Percentiles rank a stretch among this genome's conserved stretches.
Evolutionary conservation across 2,113 vertebrate genomes (phyloP).

Genomic region (Tapirus terrestris): DNA sequence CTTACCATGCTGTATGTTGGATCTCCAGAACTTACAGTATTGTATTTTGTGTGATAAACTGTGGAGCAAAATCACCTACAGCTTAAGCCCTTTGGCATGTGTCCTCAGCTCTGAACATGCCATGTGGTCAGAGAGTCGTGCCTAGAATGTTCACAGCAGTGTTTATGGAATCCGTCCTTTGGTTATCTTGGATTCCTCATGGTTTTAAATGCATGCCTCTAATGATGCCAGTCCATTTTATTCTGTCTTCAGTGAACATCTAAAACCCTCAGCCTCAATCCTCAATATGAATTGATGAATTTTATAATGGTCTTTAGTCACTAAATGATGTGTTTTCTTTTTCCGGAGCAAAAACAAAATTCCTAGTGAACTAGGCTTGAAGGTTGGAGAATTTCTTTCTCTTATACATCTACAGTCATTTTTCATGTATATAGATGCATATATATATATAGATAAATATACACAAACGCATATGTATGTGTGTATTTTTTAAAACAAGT

Average conservation of each 20-base stretch:
- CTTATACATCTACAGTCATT: neutral
- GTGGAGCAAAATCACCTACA: neutral
- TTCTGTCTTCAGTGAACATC: neutral
- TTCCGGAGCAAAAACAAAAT: neutral
- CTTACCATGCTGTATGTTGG: neutral
- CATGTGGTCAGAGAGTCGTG: neutral
- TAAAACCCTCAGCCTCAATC: neutral
- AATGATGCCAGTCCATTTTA: neutral
- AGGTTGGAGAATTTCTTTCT: neutral
- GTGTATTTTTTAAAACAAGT: neutral
- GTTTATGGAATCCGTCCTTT: neutral
- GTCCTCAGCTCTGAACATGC: neutral
- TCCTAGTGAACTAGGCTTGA: neutral
- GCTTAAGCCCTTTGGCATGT: neutral
- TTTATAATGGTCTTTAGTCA: neutral
- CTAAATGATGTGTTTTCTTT: neutral
- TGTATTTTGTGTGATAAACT: neutral
- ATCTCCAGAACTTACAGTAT: neutral
- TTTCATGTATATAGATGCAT: neutral
- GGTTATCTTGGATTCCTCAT: neutral
- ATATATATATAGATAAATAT: neutral
- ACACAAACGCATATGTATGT: neutral
- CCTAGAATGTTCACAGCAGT: neutral
- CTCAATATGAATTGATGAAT: neutral
- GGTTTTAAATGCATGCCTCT: neutral